A percentile compares a stretch with the other conserved stretches of the same genome.
phyloP scores from a whole-genome alignment of 2,888 invertebrate species.

The Enchytraeus crypticus region DNA sequence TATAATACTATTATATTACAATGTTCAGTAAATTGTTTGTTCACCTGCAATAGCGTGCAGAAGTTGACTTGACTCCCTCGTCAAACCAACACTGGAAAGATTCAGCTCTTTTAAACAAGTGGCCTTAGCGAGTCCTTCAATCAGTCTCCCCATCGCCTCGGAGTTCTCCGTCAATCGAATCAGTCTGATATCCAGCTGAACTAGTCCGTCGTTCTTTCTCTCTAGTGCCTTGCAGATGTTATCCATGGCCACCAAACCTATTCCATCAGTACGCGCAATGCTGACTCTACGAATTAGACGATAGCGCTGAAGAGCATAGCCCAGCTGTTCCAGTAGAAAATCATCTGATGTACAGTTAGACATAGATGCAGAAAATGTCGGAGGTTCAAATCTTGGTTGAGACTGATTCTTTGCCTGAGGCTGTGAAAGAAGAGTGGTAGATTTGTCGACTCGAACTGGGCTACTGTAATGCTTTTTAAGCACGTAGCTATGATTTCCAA shows the following conservation, averaged over 20 bases:
- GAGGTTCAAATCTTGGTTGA: not conserved
- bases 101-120: conserved; percentile 34
- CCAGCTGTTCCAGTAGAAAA: not conserved
- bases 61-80: no score
- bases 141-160: not conserved
- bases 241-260: not conserved
- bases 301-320: not conserved
- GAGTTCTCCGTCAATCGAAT: not conserved
- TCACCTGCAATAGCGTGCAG: not conserved
- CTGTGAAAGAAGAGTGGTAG: no score
- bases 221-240: not conserved
- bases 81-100: conserved; percentile 39
- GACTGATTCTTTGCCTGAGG: no score
- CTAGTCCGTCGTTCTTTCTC: not conserved
- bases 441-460: no score
- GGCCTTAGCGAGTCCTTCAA: conserved; percentile 17
- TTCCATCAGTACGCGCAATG: not conserved
- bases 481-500: no score
- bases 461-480: no score
- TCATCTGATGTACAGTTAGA: not conserved
- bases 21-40: conserved; percentile 24
- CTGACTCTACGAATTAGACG: not conserved
- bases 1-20: no score
- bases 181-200: not conserved
- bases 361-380: not conserved